Percentiles rank a stretch among this genome's conserved stretches.
phyloP scores from a whole-genome alignment of 2,113 vertebrate genomes.

The Chelonoidis abingdonii region DNA sequence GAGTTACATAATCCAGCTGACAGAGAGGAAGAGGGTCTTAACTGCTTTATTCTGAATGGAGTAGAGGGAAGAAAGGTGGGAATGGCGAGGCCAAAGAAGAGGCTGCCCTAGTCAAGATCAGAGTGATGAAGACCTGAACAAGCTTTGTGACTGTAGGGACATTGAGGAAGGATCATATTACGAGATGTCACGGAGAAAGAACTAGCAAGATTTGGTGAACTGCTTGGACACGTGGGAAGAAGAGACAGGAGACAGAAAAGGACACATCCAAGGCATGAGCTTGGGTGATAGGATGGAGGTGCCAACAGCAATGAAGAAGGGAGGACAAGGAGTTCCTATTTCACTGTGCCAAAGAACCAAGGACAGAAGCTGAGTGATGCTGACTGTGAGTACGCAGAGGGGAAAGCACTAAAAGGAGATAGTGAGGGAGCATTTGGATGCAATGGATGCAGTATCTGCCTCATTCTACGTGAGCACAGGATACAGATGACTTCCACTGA shows the following conservation, averaged over 20 bases:
- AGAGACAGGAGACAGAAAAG: constrained; percentile 41
- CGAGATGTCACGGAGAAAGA: constrained; percentile 35
- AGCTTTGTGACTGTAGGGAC: background rate
- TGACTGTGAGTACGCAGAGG: background rate
- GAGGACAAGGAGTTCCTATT: constrained; percentile 19
- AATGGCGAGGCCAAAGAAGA: constrained; percentile 39
- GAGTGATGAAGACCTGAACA: constrained; percentile 37
- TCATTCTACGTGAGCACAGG: background rate
- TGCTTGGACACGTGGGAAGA: constrained; percentile 19
- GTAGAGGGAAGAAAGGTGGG: constrained; percentile 20
- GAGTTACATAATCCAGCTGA: background rate
- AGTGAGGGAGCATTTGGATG: background rate
- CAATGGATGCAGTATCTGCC: background rate
- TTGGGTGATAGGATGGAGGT: background rate
- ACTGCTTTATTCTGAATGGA: constrained; percentile 35
- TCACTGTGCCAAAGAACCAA: background rate
- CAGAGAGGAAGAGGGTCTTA: constrained; percentile 12
- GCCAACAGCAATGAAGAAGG: background rate
- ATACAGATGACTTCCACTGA: background rate
- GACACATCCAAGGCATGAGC: constrained; percentile 22
- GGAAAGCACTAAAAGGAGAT: background rate
- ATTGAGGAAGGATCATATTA: constrained; percentile 7
- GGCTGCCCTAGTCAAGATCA: background rate
- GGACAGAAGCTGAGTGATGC: background rate
- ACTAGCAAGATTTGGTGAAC: constrained; percentile 14